Evolutionary conservation across 64 coral and sea anemone species (phyloP).

Genomic region (Actinia tenebrosa): DNA sequence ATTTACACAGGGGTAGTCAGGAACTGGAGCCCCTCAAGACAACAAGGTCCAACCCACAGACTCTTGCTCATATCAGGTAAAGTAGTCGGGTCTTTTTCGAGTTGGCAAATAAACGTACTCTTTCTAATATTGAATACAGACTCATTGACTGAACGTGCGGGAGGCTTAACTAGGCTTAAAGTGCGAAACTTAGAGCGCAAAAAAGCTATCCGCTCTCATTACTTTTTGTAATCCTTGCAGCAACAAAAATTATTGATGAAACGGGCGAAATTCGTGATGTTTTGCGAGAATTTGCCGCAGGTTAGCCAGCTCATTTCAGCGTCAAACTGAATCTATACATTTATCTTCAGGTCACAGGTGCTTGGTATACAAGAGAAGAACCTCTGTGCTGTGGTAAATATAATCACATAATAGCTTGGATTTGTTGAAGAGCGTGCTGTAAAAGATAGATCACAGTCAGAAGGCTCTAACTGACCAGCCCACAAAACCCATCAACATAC

Average conservation of each 20-base stretch:
- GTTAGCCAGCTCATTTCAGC: too few species aligned
- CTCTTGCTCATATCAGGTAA: slow-evolving; percentile 58
- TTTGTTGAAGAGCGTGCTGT: not conserved
- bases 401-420: not conserved
- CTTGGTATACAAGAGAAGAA: slow-evolving; percentile 60
- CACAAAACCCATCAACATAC: too few species aligned
- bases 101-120: not conserved
- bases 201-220: too few species aligned
- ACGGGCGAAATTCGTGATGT: too few species aligned
- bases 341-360: slow-evolving; percentile 48
- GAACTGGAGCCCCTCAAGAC: slow-evolving; percentile 18
- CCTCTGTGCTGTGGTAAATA: slow-evolving; percentile 39
- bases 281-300: too few species aligned
- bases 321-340: not conserved
- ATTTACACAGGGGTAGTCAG: not conserved
- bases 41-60: slow-evolving; percentile 57
- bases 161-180: too few species aligned
- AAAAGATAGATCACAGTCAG: not conserved
- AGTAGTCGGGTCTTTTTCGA: not conserved
- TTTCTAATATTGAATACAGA: too few species aligned
- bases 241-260: too few species aligned
- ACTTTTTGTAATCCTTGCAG: too few species aligned
- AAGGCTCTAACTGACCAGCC: not conserved
- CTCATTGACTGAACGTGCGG: too few species aligned
- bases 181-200: too few species aligned